Conservation (phyloP, 2,797 vertebrate species). For the Peromyscus melanophrys region DNA sequence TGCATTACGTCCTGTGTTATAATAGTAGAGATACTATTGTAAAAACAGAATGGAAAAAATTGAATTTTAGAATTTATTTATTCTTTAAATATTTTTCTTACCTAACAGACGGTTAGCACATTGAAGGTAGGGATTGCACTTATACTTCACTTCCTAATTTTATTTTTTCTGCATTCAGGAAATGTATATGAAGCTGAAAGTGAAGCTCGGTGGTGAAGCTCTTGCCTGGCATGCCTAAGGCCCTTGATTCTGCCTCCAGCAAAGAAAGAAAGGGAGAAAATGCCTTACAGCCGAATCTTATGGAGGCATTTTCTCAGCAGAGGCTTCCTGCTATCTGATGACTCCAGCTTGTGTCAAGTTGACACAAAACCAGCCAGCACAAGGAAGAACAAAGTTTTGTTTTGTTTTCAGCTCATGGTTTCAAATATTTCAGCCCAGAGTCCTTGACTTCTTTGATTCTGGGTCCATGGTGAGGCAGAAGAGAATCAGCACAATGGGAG, state of each 20-base stretch:
- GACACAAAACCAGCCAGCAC: background rate
- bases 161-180: constrained; percentile 44
- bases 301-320: background rate
- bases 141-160: background rate
- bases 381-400: background rate
- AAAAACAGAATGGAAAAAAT: constrained; percentile 48
- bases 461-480: background rate
- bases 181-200: background rate
- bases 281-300: background rate
- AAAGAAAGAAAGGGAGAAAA: background rate
- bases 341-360: background rate
- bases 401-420: background rate
- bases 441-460: background rate
- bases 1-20: background rate
- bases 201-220: background rate
- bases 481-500: background rate
- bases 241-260: background rate
- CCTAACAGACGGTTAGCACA: background rate
- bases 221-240: background rate
- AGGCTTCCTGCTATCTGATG: background rate
- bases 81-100: constrained; percentile 48
- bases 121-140: background rate
- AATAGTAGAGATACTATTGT: constrained; percentile 5
- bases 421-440: background rate
- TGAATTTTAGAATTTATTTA: constrained; percentile 5